These are phyloP conservation scores for Myoxocephalus aenaeus DNA, from an alignment of 2,797 vertebrate species.

Conservation along the genomic window DNA sequence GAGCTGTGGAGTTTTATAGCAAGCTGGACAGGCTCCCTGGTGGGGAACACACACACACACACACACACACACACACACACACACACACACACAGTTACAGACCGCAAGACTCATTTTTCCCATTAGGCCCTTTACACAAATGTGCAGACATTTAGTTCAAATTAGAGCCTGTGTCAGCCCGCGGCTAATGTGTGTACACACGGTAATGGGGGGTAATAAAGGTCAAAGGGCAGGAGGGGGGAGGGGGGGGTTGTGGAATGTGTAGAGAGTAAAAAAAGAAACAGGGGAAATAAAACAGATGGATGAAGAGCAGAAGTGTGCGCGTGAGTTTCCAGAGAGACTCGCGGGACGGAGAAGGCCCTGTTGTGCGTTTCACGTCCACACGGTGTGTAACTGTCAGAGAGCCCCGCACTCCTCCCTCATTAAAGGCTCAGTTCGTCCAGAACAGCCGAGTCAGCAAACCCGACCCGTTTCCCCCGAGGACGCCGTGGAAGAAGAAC, in stretches of 20 bases:
- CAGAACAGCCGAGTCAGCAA: conserved; percentile 65
- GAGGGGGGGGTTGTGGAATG: not conserved
- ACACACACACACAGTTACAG: conserved; percentile 5
- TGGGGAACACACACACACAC: conserved; percentile 24
- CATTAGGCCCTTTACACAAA: conserved; percentile 60
- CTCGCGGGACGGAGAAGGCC: not conserved
- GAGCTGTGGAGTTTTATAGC: conserved; percentile 53
- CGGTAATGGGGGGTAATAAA: conserved; percentile 42
- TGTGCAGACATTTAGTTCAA: conserved; percentile 52
- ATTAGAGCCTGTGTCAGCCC: conserved; percentile 48
- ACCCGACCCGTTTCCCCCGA: conserved; percentile 2
- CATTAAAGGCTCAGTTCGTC: conserved; percentile 59
- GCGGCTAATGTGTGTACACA: conserved; percentile 33
- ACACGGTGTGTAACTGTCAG: conserved; percentile 32
- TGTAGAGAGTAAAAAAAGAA: no score
- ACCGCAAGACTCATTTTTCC: conserved; percentile 44
- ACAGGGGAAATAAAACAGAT: not conserved
- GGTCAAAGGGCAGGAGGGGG: conserved; percentile 20
- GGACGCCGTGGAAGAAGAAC: conserved; percentile 46
- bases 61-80: conserved; percentile 2
- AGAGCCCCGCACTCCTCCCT: conserved; percentile 33
- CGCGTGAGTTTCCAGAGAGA: not conserved
- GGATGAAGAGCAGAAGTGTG: not conserved
- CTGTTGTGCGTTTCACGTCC: conserved; percentile 3
- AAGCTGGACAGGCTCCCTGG: conserved; percentile 48